Evolutionary conservation across 2,888 invertebrate genomes (phyloP).

Genomic region (Periphyllus acericola): DNA sequence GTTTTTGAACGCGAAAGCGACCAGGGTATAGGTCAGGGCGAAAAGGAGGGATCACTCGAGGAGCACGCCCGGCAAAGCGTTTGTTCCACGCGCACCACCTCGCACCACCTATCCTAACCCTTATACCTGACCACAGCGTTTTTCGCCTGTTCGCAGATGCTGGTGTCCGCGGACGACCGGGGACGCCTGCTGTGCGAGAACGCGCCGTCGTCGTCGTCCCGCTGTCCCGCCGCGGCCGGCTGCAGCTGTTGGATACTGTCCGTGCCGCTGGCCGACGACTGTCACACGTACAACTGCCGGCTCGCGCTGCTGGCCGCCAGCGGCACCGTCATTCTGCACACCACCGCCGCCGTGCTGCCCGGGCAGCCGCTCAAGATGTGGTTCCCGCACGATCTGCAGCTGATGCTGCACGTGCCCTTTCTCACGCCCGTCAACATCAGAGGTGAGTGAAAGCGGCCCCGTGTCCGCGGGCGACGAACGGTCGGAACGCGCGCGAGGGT

Average conservation of each 20-base stretch:
- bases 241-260: conserved; percentile 67
- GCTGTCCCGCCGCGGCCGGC: conserved; percentile 62
- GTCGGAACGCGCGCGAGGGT: not conserved
- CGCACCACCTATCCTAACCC: too few relatives aligned
- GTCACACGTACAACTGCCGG: conserved; percentile 74
- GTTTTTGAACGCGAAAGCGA: too few relatives aligned
- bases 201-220: conserved; percentile 17
- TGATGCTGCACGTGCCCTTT: conserved; percentile 81
- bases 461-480: not conserved
- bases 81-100: too few relatives aligned
- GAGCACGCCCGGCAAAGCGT: too few relatives aligned
- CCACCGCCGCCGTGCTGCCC: conserved; percentile 70
- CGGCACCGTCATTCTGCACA: conserved; percentile 67
- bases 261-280: conserved; percentile 73
- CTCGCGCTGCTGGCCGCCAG: conserved; percentile 66
- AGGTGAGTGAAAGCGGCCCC: conserved; percentile 71
- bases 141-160: conserved; percentile 29
- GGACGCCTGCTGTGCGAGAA: conserved; percentile 60
- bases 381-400: conserved; percentile 82
- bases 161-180: conserved; percentile 55
- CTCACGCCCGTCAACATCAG: conserved; percentile 81
- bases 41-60: too few relatives aligned
- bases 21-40: too few relatives aligned
- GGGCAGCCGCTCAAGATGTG: conserved; percentile 82
- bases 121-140: too few relatives aligned